These are phyloP conservation scores for Pangasius larnaudii DNA, from an alignment of 2,797 vertebrate species.

Conservation along the genomic window DNA sequence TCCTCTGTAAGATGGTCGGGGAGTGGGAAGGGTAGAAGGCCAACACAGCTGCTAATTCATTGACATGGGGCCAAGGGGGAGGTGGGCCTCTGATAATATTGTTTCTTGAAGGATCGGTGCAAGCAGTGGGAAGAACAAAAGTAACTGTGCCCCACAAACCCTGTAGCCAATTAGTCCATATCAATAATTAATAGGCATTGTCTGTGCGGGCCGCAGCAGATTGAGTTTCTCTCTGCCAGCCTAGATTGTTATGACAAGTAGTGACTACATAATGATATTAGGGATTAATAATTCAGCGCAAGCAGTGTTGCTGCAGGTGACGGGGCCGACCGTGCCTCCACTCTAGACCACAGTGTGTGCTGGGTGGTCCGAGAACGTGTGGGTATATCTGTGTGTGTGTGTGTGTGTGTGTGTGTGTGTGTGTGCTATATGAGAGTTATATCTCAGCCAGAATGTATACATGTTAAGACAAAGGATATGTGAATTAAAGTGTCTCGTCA, in stretches of 20 bases:
- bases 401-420: background rate
- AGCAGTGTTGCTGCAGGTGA: slow-evolving; percentile 75
- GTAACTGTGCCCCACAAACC: slow-evolving; percentile 84
- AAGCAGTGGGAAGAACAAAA: slow-evolving; percentile 78
- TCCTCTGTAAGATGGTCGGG: slow-evolving; percentile 54
- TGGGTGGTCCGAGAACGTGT: slow-evolving; percentile 64
- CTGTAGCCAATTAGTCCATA: slow-evolving; percentile 96
- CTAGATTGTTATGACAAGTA: slow-evolving; percentile 94
- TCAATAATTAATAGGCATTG: slow-evolving; percentile 92
- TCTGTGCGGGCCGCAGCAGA: slow-evolving; percentile 76
- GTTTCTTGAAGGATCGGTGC: slow-evolving; percentile 78
- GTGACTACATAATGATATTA: slow-evolving; percentile 95
- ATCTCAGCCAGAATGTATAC: background rate
- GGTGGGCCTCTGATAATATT: slow-evolving; percentile 73
- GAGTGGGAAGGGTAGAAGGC: slow-evolving; percentile 56
- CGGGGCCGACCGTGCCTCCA: slow-evolving; percentile 56
- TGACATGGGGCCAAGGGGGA: slow-evolving; percentile 72
- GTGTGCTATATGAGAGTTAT: background rate
- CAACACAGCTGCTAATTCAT: slow-evolving; percentile 77
- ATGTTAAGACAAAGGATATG: background rate
- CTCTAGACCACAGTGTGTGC: slow-evolving; percentile 68
- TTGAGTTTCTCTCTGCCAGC: slow-evolving; percentile 83
- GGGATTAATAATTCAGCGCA: slow-evolving; percentile 88
- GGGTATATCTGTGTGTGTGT: slow-evolving; percentile 6
- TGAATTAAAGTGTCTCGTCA: background rate